These are phyloP conservation scores for Sinodicranocentrus sp. DNA, from an alignment of 2,888 invertebrate genomes.

Conservation along the genomic window DNA sequence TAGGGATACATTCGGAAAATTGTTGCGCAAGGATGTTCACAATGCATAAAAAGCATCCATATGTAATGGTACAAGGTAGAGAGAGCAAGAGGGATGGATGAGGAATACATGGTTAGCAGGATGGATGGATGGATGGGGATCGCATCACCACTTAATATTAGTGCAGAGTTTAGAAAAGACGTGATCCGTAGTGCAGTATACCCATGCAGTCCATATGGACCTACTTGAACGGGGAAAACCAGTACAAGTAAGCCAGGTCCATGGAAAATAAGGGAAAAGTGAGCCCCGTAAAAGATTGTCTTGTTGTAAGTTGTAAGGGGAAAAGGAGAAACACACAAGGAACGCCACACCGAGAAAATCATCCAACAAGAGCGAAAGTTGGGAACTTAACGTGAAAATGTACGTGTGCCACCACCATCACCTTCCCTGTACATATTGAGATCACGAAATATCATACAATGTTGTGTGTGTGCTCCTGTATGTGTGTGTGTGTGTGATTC, in stretches of 20 bases:
- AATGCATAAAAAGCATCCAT: slow-evolving; percentile 24
- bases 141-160: slow-evolving; percentile 60
- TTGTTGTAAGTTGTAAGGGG: slow-evolving; percentile 41
- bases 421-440: not conserved
- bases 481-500: not conserved
- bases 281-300: slow-evolving; percentile 35
- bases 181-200: slow-evolving; percentile 9
- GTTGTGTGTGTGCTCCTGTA: too few species aligned
- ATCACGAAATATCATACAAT: slow-evolving; percentile 1
- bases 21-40: slow-evolving; percentile 76
- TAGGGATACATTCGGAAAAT: slow-evolving; percentile 68
- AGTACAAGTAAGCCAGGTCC: not conserved
- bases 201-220: not conserved
- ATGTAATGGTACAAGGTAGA: not conserved
- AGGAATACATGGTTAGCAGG: slow-evolving; percentile 31
- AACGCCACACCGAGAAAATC: slow-evolving; percentile 28
- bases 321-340: slow-evolving; percentile 27
- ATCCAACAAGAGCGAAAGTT: slow-evolving; percentile 4
- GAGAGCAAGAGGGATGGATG: not conserved
- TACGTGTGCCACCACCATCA: slow-evolving; percentile 28
- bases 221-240: not conserved
- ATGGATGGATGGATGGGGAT: slow-evolving; percentile 62
- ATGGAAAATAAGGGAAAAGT: not conserved
- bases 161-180: slow-evolving; percentile 23
- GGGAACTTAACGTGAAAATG: slow-evolving; percentile 2